Evolutionary conservation across 1,140 invertebrate species (phyloP).

Genomic region (Anoplophora glabripennis): DNA sequence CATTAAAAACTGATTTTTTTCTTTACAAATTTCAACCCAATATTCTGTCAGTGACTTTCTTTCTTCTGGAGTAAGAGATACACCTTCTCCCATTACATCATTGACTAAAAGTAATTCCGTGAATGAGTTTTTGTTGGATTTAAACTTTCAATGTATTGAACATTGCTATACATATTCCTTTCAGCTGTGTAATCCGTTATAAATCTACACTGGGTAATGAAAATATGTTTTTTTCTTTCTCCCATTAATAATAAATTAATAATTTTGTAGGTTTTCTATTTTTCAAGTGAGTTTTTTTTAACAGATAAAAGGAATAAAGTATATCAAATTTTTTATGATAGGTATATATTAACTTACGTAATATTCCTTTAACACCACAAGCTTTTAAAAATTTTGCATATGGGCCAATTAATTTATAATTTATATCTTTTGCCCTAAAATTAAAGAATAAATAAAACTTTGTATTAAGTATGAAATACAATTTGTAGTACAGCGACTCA

Average conservation of each 20-base stretch:
- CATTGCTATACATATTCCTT: too few relatives aligned
- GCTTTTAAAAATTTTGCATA: conserved; percentile 62
- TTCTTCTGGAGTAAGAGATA: conserved; percentile 65
- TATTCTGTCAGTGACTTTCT: conserved; percentile 65
- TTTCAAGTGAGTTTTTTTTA: too few relatives aligned
- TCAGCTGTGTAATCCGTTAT: too few relatives aligned
- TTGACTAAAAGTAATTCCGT: conserved; percentile 62
- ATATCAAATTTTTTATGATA: conserved; percentile 4
- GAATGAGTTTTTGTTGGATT: too few relatives aligned
- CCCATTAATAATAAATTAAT: too few relatives aligned
- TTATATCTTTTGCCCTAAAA: conserved; percentile 49
- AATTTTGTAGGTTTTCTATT: too few relatives aligned
- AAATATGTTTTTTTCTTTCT: too few relatives aligned
- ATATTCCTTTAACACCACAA: conserved; percentile 61
- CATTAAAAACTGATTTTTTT: conserved; percentile 63
- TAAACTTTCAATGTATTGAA: too few relatives aligned
- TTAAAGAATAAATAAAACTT: not conserved
- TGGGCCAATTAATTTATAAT: conserved; percentile 56
- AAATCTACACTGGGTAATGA: too few relatives aligned
- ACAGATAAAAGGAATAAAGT: not conserved
- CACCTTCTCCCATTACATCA: conserved; percentile 75
- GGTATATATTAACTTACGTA: conserved; percentile 54
- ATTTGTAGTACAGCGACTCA: too few relatives aligned
- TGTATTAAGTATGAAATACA: too few relatives aligned
- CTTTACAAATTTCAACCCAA: conserved; percentile 61